These are phyloP conservation scores for Echinarachnius parma DNA, from an alignment of 53 echinoderm and acorn worm genomes.

Conservation along the genomic window DNA sequence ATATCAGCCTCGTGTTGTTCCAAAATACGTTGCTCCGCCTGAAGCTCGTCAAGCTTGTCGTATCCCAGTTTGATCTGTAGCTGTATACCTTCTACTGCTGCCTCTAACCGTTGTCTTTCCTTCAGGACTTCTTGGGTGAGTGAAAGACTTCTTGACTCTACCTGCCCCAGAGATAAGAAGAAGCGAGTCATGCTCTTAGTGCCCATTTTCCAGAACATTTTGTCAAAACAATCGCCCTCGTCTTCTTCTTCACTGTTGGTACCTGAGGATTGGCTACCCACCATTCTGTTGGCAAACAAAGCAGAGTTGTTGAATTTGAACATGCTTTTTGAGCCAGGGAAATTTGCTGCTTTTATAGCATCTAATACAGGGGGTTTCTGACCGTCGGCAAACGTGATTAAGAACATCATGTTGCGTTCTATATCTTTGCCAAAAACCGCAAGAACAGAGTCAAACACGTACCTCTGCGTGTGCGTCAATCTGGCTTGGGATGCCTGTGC, in stretches of 20 bases:
- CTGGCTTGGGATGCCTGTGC: slow-evolving; percentile 50
- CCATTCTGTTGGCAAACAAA: slow-evolving; percentile 24
- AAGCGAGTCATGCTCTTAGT: not conserved
- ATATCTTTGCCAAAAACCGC: slow-evolving; percentile 76
- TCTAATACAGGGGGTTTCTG: slow-evolving; percentile 47
- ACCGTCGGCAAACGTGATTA: slow-evolving; percentile 58
- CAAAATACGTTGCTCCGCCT: slow-evolving; percentile 32
- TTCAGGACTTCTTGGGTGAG: slow-evolving; percentile 21
- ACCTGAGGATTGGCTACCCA: not conserved
- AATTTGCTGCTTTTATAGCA: no score
- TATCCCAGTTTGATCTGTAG: slow-evolving; percentile 45
- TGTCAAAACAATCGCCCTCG: slow-evolving; percentile 5
- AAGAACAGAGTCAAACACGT: no score
- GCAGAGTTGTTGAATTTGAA: no score
- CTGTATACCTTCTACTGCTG: slow-evolving; percentile 50
- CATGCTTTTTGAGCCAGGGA: no score
- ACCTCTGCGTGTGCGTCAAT: slow-evolving; percentile 61
- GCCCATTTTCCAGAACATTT: no score
- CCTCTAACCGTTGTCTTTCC: slow-evolving; percentile 36
- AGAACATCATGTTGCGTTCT: slow-evolving; percentile 47
- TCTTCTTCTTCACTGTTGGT: not conserved
- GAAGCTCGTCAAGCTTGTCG: slow-evolving; percentile 39
- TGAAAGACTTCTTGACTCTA: slow-evolving; percentile 5
- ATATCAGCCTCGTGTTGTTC: slow-evolving; percentile 49
- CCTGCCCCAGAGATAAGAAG: not conserved